A percentile compares a stretch with the other conserved stretches of the same genome.
phyloP scores from a whole-genome alignment of 1,140 invertebrate species.

The Hyphantria cunea region DNA sequence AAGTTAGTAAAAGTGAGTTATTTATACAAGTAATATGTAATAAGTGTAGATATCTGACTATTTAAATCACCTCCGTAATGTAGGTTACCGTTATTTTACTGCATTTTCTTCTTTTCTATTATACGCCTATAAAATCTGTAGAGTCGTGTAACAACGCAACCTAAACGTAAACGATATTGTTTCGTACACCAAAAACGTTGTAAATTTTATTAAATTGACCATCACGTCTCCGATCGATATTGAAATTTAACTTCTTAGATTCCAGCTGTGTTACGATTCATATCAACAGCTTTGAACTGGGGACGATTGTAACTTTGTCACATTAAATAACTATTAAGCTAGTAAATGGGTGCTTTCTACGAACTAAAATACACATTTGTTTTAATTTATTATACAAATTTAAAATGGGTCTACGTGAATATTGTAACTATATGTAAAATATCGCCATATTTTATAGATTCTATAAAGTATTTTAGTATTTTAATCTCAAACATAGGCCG shows the following conservation, averaged over 20 bases:
- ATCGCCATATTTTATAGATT: no score
- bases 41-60: no score
- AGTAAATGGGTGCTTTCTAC: conserved; percentile 33
- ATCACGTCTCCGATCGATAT: conserved; percentile 41
- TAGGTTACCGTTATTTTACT: conserved; percentile 29
- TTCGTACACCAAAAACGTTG: conserved; percentile 38
- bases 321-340: conserved; percentile 51
- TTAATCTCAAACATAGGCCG: no score
- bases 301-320: conserved; percentile 44
- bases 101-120: not conserved
- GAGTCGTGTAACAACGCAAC: conserved; percentile 38
- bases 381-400: conserved; percentile 39
- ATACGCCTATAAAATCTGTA: conserved; percentile 37
- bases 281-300: conserved; percentile 34
- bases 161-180: conserved; percentile 41
- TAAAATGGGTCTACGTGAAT: conserved; percentile 1
- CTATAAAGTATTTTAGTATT: no score
- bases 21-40: no score
- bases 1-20: no score
- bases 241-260: conserved; percentile 40
- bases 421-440: no score
- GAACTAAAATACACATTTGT: conserved; percentile 43
- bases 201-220: conserved; percentile 44
- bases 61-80: not conserved
- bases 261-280: conserved; percentile 51